Evolutionary conservation across 2,797 vertebrate species (phyloP), one percentile per base, ranked within the genome.

Genomic region (Octomys mimax): DNA sequence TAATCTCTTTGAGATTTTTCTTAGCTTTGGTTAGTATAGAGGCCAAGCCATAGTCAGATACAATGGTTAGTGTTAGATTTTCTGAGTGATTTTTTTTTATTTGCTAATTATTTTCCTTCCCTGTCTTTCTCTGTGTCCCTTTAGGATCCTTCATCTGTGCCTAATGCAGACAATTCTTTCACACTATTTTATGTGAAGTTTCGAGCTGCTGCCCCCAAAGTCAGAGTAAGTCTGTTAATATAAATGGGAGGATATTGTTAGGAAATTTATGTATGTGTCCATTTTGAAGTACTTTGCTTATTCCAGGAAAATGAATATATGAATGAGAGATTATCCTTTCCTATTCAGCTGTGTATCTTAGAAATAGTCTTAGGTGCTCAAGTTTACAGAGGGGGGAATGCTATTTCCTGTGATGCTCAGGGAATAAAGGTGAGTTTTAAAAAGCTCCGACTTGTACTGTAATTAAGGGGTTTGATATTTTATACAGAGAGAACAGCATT

Each of bases 111-210:
- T 59, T 46, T 95, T 95, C 22, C 71, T 96, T 92, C 10, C 18
- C 28, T 59, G 0, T 84, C 59, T 13, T 96, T 31, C 5, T 2
- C 94, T 12, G 73, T 94, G 81, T 98, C 97, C 97, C 42, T 77
- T 94, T 96, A 99, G 99, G 99, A 99, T 98, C 99, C 99, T 95
- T 98, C 99, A 98, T 99, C 99, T 93, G 96, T 99, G 97, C 99
- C 99, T 68, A 99, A 99, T 85, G 99, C 99, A 97, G 99, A 99
- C 98, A 99, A 99, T 94, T 99, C 99, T 96, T 99, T 99, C 96
- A 99, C 99, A 0, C 98, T 99, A 10, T 99, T 99, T 98, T 99
- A 99, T 95, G 99, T 99, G 36, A 99, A 99, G 98, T 99, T 99
- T 97, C 99, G 99, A 99, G 99, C 99, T 75, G 99, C 99, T 96